phyloP scores from a whole-genome alignment of 2,888 invertebrate genomes.

The Ferrisia virgata region DNA sequence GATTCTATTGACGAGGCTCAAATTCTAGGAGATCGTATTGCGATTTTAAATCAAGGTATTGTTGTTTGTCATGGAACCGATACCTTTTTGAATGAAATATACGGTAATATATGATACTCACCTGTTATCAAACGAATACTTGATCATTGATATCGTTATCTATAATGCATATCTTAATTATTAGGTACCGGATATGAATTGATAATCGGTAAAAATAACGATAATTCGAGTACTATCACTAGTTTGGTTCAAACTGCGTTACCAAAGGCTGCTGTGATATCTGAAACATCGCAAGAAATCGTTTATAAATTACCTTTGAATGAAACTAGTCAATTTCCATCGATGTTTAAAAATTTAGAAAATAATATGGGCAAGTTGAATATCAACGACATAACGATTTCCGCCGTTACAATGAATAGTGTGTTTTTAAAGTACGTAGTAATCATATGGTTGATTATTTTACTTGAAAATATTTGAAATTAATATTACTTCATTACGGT shows the following conservation, averaged over 20 bases:
- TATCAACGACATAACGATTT: slow-evolving; percentile 53
- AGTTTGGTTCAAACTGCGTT: too few species aligned
- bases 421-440: too few species aligned
- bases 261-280: slow-evolving; percentile 54
- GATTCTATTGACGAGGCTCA: slow-evolving; percentile 97
- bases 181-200: too few species aligned
- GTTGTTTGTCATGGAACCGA: slow-evolving; percentile 78
- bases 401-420: too few species aligned
- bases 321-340: slow-evolving; percentile 59
- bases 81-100: slow-evolving; percentile 72
- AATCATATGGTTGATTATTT: too few species aligned
- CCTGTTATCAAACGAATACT: too few species aligned
- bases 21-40: slow-evolving; percentile 83
- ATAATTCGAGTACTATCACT: too few species aligned
- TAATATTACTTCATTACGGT: too few species aligned
- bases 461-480: too few species aligned
- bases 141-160: too few species aligned
- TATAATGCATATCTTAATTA: too few species aligned
- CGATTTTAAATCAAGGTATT: slow-evolving; percentile 73
- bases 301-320: slow-evolving; percentile 60
- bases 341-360: slow-evolving; percentile 65
- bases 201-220: too few species aligned
- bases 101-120: slow-evolving; percentile 53
- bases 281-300: slow-evolving; percentile 55
- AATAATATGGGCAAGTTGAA: slow-evolving; percentile 59